Evolutionary conservation across 2,797 vertebrate genomes (phyloP), one percentile per base, ranked within the genome.

Genomic region (Sylvilagus floridanus): DNA sequence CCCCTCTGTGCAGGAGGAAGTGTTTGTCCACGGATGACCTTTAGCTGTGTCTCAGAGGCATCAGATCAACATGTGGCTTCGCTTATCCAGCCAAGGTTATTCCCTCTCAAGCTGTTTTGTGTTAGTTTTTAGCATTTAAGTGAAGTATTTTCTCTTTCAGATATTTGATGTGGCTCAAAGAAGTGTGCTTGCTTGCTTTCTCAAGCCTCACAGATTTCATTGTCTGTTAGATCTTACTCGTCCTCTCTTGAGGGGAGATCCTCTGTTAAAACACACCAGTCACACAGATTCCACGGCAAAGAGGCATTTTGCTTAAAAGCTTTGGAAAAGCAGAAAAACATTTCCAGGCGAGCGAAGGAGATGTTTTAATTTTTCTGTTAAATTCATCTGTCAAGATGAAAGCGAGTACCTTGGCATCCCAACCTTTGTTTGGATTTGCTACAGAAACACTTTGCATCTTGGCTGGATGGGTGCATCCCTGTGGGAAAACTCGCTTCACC

Each of bases 181-280:
- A 97, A 96, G 94, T 89, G 77, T 84, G 84, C 21, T 32, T 50
- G 3, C 77, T 42, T n/a, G 3, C 77, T 42, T n/a, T 4, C 35
- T 17, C 37, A 52, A 2, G 3, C 93, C 97, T 96, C 90, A 54
- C 94, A 97, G 97, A 95, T 97, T 95, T 96, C 96, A 96, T 97
- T 98, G 96, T 98, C 97, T 97, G 97, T 97, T 98, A 97, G 91
- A 94, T 97, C 97, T 98, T 97, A 98, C 97, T 97, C 96, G 96
- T 97, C 95, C 90, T 84, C 96, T 95, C 94, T 97, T 66, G 28
- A 95, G 69, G 95, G 96, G 96, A 95, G 30, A 95, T 94, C 92
- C 97, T 98, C 97, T 96, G 97, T 95, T 60, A 35, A 96, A 96
- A 97, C 94, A 97, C 98, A 96, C 65, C 65, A 97, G 72, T 89